Conservation (phyloP, 2,113 vertebrate genomes). For the Furnarius figulus region DNA sequence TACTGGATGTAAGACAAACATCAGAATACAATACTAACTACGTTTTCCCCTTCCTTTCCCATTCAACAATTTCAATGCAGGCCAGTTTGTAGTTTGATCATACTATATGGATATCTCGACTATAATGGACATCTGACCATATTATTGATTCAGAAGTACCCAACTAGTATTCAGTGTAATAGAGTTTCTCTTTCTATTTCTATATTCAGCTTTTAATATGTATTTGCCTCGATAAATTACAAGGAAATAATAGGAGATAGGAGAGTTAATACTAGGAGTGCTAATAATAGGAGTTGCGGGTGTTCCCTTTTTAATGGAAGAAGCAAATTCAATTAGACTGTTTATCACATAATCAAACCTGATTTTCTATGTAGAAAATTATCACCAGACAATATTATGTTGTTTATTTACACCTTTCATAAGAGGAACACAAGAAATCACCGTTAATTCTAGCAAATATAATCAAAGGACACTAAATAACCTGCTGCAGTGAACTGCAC, state of each 20-base stretch:
- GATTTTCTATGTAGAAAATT: not conserved
- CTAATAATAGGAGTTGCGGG: not conserved
- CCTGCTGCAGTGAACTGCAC: not conserved
- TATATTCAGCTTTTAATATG: not conserved
- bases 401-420: not conserved
- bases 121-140: not conserved
- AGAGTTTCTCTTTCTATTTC: not conserved
- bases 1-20: not conserved
- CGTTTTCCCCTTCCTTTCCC: not conserved
- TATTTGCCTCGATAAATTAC: not conserved
- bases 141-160: not conserved
- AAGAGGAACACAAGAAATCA: not conserved
- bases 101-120: not conserved
- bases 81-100: not conserved
- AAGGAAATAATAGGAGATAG: not conserved
- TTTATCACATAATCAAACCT: not conserved
- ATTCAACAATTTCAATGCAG: not conserved
- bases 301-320: not conserved
- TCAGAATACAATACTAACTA: not conserved
- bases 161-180: not conserved
- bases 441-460: not conserved
- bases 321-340: not conserved
- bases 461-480: not conserved
- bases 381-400: not conserved
- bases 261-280: too few species aligned